A percentile compares a stretch with the other conserved stretches of the same genome.
Conservation (phyloP, 2,113 vertebrate species). For the Gracilinanus agilis region DNA sequence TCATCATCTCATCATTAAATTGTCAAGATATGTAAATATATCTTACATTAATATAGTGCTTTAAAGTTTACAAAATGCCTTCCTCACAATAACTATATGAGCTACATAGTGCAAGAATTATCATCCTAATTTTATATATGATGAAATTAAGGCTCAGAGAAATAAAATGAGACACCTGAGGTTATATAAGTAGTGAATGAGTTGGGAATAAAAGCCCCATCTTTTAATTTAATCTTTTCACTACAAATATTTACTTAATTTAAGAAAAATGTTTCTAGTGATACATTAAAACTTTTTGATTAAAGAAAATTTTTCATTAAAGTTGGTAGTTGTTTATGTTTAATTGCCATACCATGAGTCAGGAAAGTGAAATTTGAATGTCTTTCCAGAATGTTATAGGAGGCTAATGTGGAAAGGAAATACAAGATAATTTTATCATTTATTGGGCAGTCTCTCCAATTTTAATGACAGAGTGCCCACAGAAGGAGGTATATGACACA, state of each 20-base stretch:
- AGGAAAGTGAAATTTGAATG: constrained; percentile 7
- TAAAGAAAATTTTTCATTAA: constrained; percentile 2
- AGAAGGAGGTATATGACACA: constrained; percentile 46
- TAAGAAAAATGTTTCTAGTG: neutral
- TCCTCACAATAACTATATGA: neutral
- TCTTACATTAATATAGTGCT: neutral
- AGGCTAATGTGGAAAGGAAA: constrained; percentile 28
- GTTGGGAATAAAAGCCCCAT: neutral
- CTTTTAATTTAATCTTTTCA: neutral
- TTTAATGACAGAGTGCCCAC: neutral
- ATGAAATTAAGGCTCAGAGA: neutral
- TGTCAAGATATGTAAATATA: neutral
- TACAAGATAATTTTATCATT: neutral
- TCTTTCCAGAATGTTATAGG: constrained; percentile 31
- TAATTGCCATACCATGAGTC: constrained; percentile 4
- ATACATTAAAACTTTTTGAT: constrained; percentile 36
- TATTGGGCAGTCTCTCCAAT: neutral
- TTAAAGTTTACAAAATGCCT: neutral
- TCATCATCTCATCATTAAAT: neutral
- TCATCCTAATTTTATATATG: neutral
- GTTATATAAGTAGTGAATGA: neutral
- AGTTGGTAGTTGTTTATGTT: neutral
- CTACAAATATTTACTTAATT: neutral
- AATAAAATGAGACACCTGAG: neutral
- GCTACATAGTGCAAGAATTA: neutral